Conservation (phyloP, 2,888 invertebrate species). For the Hyppa rectilinea region DNA sequence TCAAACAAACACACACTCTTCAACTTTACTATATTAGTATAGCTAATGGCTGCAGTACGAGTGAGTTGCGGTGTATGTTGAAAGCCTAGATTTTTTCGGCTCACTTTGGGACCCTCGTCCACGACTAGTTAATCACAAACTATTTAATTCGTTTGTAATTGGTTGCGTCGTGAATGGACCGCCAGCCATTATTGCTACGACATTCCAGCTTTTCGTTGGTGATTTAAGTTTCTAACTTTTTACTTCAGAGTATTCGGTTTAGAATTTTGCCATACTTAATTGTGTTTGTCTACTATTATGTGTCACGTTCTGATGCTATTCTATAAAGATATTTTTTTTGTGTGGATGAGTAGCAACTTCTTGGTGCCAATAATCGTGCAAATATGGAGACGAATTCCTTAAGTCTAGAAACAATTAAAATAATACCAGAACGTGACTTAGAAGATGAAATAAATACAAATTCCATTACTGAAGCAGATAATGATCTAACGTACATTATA, state of each 20-base stretch:
- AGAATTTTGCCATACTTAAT: not conserved
- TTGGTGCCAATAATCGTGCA: not conserved
- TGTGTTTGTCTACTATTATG: not conserved
- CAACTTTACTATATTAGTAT: too few species aligned
- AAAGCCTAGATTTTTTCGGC: not conserved
- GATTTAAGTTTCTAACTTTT: too few species aligned
- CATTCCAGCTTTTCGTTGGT: too few species aligned
- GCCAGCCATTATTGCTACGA: too few species aligned
- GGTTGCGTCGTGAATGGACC: too few species aligned
- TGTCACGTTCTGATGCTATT: not conserved
- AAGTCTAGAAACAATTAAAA: not conserved
- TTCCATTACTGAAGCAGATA: not conserved
- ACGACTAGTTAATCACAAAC: too few species aligned
- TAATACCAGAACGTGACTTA: not conserved
- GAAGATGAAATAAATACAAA: not conserved
- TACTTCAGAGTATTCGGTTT: too few species aligned
- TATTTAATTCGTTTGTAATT: too few species aligned
- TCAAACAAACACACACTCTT: too few species aligned
- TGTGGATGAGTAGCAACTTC: not conserved
- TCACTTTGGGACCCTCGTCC: not conserved
- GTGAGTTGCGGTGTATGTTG: not conserved
- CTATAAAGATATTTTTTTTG: not conserved
- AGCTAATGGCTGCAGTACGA: not conserved
- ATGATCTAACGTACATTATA: too few species aligned
- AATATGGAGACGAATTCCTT: not conserved